Evolutionary conservation across 2,113 vertebrate species (phyloP).

Genomic region (Globicephala melas): DNA sequence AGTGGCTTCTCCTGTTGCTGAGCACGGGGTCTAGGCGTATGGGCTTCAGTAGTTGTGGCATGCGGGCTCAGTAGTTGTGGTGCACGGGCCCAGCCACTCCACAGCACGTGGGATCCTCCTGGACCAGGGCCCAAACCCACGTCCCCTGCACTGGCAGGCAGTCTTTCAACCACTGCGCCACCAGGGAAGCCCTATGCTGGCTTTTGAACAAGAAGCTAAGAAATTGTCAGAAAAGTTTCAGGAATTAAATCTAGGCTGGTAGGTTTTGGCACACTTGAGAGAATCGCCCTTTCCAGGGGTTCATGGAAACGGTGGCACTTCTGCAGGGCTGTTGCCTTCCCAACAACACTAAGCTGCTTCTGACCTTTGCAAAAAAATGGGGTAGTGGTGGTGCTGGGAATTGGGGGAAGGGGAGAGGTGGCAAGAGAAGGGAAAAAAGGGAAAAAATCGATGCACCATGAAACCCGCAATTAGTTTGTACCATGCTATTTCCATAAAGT

Average conservation of each 20-base stretch:
- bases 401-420: not conserved
- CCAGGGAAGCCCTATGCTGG: not conserved
- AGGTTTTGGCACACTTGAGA: not conserved
- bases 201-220: not conserved
- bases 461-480: conserved; percentile 63
- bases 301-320: not conserved
- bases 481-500: conserved; percentile 60
- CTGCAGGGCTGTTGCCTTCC: not conserved
- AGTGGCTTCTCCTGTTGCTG: too few species aligned
- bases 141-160: too few species aligned
- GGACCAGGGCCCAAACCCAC: too few species aligned
- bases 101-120: too few species aligned
- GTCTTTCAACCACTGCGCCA: too few species aligned
- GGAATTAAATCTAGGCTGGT: not conserved
- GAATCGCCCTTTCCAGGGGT: not conserved
- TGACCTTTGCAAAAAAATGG: not conserved
- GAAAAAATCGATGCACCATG: not conserved
- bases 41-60: too few species aligned
- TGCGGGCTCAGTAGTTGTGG: too few species aligned
- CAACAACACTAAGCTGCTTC: not conserved
- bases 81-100: too few species aligned
- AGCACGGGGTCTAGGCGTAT: rapidly evolving
- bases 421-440: not conserved
- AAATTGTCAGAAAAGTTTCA: not conserved
- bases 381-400: not conserved